Base-by-base conservation (phyloP, 2,888 invertebrate genomes). In the Luperina testacea region DNA sequence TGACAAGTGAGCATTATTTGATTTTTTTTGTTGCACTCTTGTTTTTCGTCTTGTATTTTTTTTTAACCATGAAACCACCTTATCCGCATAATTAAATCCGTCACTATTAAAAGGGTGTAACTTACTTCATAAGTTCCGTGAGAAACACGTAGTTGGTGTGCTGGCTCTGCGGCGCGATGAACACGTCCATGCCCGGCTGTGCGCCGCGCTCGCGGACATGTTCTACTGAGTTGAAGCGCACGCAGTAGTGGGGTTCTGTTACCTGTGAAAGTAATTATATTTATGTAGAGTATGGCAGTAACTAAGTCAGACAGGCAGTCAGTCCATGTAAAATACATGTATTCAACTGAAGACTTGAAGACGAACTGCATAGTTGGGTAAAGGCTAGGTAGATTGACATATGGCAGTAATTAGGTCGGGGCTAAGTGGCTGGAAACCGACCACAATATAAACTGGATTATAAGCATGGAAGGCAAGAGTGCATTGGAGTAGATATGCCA, bases 181-280 rank as follows among this genome's bases (percentile, higher is more conserved):
- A 99, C 8, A 99, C 98, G 15, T 97, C 97, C 93, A 97, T 97
- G 72, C 98, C 99, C 72, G 97, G 94, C 87, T 96, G 92, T 4
- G 98, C 97, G 71, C 97, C 97, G 83, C 97, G 97, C 68, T 97
- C 97, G 70, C 97, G 93, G 74, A 99, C 98, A 92, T 99, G 98
- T 75, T 98, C 97, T 20, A 94, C 93, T 0, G 97, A 98, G 95
- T 99, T 99, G 94, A 99, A 99, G 6, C 99, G 97, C n/a, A 99
- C 97, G 87, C 98, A 98, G 94, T 99, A 99, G 87, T 98, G 97
- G 0, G 99, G 99, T 89, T 98, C 97, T 0, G 97, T 97, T 0
- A 99, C 98, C 94, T 97, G 90, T 13, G 8, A 38, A 32, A 0
- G 27, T 59, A 69, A 70, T 32, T 61, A 61, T 2, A 61, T 59